Conservation (phyloP, 1,140 invertebrate species). For the Brachionus koreanus region DNA sequence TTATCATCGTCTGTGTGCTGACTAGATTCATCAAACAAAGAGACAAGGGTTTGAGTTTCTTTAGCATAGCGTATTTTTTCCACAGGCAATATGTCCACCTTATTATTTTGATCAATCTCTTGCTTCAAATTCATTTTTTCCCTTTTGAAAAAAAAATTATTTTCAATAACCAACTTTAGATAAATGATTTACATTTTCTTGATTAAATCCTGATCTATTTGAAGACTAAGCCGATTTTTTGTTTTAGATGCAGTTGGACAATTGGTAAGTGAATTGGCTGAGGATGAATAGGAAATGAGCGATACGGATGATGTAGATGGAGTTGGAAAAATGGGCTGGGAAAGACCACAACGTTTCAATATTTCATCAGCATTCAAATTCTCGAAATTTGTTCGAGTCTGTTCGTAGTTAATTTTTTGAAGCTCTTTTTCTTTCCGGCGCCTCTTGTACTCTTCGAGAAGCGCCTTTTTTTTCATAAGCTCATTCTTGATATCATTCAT, state of each 20-base stretch:
- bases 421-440: conserved; percentile 28
- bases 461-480: conserved; percentile 32
- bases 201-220: not conserved
- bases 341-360: not conserved
- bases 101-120: not conserved
- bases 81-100: conserved; percentile 7
- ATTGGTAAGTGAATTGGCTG: not conserved
- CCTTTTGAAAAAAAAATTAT: not conserved
- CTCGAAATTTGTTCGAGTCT: not conserved
- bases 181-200: not conserved
- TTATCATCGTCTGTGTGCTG: not conserved
- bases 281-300: not conserved
- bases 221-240: not conserved
- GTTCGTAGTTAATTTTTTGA: not conserved
- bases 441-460: conserved; percentile 28
- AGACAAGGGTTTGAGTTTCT: conserved; percentile 25
- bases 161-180: not conserved
- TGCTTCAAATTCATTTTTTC: conserved; percentile 25
- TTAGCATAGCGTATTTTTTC: conserved; percentile 40
- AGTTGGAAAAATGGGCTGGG: not conserved
- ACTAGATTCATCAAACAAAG: not conserved
- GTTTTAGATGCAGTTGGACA: not conserved
- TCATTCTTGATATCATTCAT: conserved; percentile 39
- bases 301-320: conserved; percentile 15
- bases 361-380: conserved; percentile 35